Base-by-base conservation (phyloP, 1,140 invertebrate species). In the Andricus grossulariae region DNA sequence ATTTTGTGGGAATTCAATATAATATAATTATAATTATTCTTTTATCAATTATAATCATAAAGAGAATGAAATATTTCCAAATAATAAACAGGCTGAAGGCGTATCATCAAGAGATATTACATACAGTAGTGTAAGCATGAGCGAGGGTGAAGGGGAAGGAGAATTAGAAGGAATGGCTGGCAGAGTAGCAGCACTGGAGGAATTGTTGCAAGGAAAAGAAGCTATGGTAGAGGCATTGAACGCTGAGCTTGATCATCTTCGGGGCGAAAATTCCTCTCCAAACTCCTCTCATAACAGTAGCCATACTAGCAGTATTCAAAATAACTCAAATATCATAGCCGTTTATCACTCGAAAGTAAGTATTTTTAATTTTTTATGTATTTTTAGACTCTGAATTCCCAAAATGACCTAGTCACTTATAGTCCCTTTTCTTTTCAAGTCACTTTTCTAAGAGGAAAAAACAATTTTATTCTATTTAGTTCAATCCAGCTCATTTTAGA, bases 121-220 rank as follows among this genome's bases (percentile, higher is more conserved):
- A 1, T 82, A 89, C 25, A 89, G 87, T 21, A 90, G 88, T 21
- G 83, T 90, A 15, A 90, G 88, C n/a, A 87, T 90, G 83, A 91
- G 90, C 32, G 91, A 92, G 80, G 90, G 89, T 60, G 90, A 91
- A 75, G 89, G 86, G 8, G 90, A 91, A 75, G 86, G 82, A n/a
- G 90, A 92, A 74, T 81, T 91, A 15, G 90, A 92, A 74, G 88
- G 87, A 16, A 85, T 90, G 72, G 88, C 89, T 10, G 89, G 88
- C 50, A 85, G 90, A 54, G 88, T 91, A 0, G 89, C 87, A 39
- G 86, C 88, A 73, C 79, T 92, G 15, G 84, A 90, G 78, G 88
- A 90, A 71, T 52, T 88, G 52, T 74, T 91, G 7, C 88, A 91
- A 50, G 88, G 86, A 16, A 91, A 91, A 71, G 89, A 89, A 80